phyloP scores from a whole-genome alignment of 2,113 vertebrate genomes.

The Sclerurus mexicanus region DNA sequence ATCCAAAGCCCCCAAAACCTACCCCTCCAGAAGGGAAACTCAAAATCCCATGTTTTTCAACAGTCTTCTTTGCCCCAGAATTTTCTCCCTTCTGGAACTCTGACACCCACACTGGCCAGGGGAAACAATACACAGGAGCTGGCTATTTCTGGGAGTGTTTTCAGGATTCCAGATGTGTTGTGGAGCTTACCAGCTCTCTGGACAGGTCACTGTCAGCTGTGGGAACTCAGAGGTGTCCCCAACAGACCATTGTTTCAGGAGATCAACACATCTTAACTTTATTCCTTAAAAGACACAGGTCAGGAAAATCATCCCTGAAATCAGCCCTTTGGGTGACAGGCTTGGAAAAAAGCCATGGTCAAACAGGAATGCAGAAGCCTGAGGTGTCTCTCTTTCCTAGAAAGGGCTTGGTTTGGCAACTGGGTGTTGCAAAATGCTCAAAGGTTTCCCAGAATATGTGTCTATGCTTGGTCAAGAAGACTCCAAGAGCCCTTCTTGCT shows the following conservation, averaged over 20 bases:
- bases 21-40: background rate
- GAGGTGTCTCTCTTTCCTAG: background rate
- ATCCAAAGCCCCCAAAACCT: background rate
- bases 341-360: background rate
- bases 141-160: accelerated
- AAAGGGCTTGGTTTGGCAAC: background rate
- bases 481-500: background rate
- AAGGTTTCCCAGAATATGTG: background rate
- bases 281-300: background rate
- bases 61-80: background rate
- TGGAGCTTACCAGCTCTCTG: background rate
- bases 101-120: accelerated
- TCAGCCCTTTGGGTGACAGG: background rate
- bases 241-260: accelerated
- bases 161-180: background rate
- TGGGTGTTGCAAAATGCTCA: background rate
- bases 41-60: background rate
- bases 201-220: background rate
- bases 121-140: background rate
- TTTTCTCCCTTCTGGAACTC: background rate
- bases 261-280: background rate
- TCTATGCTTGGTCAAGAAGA: background rate
- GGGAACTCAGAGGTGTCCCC: background rate
- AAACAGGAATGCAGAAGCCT: background rate
- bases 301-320: background rate